Base-by-base conservation (phyloP, 2,888 invertebrate genomes). In the Rhagophthalmus giganteus region DNA sequence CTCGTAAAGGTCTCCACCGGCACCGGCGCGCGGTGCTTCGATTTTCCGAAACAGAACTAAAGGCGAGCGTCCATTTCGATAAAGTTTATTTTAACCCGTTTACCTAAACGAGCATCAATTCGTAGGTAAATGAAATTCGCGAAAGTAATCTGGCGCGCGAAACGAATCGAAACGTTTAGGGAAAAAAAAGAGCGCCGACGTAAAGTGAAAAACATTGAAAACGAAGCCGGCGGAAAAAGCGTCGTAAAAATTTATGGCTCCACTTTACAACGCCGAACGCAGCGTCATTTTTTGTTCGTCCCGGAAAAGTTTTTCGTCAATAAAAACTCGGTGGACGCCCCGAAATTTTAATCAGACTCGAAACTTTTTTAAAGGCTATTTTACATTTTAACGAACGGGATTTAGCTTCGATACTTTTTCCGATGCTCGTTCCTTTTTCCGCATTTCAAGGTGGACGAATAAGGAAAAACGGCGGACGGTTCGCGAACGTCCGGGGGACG, bases 181-280 rank as follows among this genome's bases (percentile, higher is more conserved):
- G n/a, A n/a, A n/a, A n/a, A n/a, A n/a, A n/a, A n/a, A n/a, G n/a
- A n/a, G n/a, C n/a, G n/a, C n/a, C n/a, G 41, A 37, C 42, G 49
- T 41, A 35, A 34, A 42, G 49, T 32, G 35, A 31, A 49, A 49
- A 49, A 31, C 25, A 41, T 42, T 41, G 20, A 35, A 41, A 48
- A 41, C 25, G 35, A 35, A 42, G n/a, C 34, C 25, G 39, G 26
- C 38, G 35, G 44, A 50, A 46, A 52, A 52, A 34, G 41, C 35
- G 20, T 37, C 46, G 42, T 47, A 52, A 52, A 48, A 52, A 52
- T 52, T 52, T 52, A 52, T 52, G 35, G 46, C 40, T 33, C 47
- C 40, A 52, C 52, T 47, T 47, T 47, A 47, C 37, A 41, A 39
- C 50, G 35, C 37, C 41, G 41, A 40, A 47, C 42, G 46, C 25